Base-by-base conservation (phyloP, 2,888 invertebrate species). In the Cephus pygmeus region DNA sequence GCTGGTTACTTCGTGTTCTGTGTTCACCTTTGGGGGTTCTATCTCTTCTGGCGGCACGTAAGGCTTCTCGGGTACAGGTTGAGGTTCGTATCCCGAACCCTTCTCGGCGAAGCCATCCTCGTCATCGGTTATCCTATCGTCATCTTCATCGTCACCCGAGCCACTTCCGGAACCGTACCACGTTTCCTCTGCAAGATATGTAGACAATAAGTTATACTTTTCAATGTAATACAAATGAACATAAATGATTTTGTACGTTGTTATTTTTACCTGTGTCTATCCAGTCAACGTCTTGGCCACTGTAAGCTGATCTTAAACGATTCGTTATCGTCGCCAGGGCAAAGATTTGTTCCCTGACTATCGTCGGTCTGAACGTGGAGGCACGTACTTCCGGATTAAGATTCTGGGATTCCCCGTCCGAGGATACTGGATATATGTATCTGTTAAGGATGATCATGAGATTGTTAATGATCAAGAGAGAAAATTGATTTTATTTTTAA, bases 261-360 rank as follows among this genome's bases (percentile, higher is more conserved):
- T 35, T 23, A 9, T 74, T 80, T 82, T 86, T 89, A 94, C 94
- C 94, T 86, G 92, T 93, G 85, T 96, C 95, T 73, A 93, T 93
- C 97, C 97, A 97, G 87, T 97, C 97, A 56, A 98, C 98, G 88
- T 98, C 98, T 84, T 96, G 94, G 0, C 98, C 98, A 88, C 97
- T 97, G 92, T 96, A 97, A 0, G 98, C 98, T 88, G 96, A 96
- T 88, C 96, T 95, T 81, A 99, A 93, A 87, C 97, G 95, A 83
- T 94, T 96, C 40, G 96, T 96, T 84, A 97, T 95, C 68, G 95
- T 94, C 86, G 95, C 94, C 75, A 99, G 93, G 77, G 95, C 94
- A 86, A 95, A 95, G 69, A 96, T 93, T 91, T 97, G 97, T 84
- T 96, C 94, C 83, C 93, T 94, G 85, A 95, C 94, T 86, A 94